Conservation (phyloP, 1,140 invertebrate genomes). For the Nomia melanderi region DNA sequence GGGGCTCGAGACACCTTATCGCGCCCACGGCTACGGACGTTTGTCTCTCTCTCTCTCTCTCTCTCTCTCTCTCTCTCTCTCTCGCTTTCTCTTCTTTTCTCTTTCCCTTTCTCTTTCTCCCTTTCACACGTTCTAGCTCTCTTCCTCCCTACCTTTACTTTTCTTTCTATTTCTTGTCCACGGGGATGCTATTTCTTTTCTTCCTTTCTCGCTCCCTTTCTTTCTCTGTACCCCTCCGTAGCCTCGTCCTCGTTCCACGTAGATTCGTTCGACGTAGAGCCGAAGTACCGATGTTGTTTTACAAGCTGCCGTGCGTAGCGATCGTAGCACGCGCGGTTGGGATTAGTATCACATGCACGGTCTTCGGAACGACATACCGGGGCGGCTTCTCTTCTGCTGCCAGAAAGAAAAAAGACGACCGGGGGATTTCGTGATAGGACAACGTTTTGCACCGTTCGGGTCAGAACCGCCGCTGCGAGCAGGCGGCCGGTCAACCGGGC, state of each 20-base stretch:
- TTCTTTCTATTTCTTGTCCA: background rate
- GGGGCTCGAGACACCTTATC: slow-evolving; percentile 76
- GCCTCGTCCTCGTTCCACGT: background rate
- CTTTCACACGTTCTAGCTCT: background rate
- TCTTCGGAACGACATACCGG: slow-evolving; percentile 7
- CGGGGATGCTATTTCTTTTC: background rate
- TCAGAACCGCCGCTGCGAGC: slow-evolving; percentile 49
- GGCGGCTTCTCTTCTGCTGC: background rate
- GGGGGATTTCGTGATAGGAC: slow-evolving; percentile 67
- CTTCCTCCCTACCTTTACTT: background rate
- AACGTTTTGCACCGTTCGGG: slow-evolving; percentile 66
- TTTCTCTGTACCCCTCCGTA: too few species aligned
- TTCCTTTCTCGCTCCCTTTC: background rate
- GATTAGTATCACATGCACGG: slow-evolving; percentile 26
- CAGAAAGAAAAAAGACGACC: slow-evolving; percentile 25
- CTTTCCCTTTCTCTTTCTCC: background rate
- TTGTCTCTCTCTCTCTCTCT: slow-evolving; percentile 8
- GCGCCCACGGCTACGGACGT: slow-evolving; percentile 61
- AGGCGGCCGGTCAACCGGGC: slow-evolving; percentile 34
- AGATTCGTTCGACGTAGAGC: slow-evolving; percentile 3
- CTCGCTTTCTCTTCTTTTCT: background rate
- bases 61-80: slow-evolving; percentile 25
- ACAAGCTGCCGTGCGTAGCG: slow-evolving; percentile 55
- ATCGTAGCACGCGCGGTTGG: slow-evolving; percentile 49
- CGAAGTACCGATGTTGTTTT: slow-evolving; percentile 44